Evolutionary conservation across 2,888 invertebrate genomes (phyloP).

Genomic region (Halictus quadricinctus): DNA sequence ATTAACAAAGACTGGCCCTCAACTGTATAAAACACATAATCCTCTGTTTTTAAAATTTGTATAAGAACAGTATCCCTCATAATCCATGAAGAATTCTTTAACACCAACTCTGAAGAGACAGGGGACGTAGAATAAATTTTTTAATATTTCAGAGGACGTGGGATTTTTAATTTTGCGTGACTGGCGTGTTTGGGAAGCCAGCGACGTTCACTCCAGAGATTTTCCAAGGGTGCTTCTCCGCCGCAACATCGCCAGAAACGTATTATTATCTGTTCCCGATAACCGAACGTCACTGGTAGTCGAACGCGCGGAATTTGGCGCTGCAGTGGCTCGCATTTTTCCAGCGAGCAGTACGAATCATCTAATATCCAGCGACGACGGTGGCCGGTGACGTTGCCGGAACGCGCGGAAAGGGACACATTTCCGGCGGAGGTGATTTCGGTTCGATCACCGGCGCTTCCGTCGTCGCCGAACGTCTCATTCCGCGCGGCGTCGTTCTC

Average conservation of each 20-base stretch:
- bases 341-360: background rate
- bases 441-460: constrained; percentile 14
- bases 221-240: background rate
- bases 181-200: background rate
- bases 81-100: background rate
- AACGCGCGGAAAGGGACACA: constrained; percentile 10
- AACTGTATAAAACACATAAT: background rate
- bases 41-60: background rate
- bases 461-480: background rate
- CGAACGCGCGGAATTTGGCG: background rate
- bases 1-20: background rate
- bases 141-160: background rate
- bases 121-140: background rate
- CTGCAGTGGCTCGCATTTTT: constrained; percentile 7
- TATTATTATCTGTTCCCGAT: constrained; percentile 17
- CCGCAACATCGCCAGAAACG: background rate
- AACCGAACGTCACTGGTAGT: background rate
- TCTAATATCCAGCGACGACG: constrained; percentile 18
- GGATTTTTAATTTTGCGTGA: background rate
- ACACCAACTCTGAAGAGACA: background rate
- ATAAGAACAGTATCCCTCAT: background rate
- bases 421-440: constrained; percentile 13
- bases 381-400: constrained; percentile 12
- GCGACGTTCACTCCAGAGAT: background rate
- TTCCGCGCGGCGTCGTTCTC: background rate